phyloP scores from a whole-genome alignment of 2,888 invertebrate genomes.

The Spodoptera exigua region DNA sequence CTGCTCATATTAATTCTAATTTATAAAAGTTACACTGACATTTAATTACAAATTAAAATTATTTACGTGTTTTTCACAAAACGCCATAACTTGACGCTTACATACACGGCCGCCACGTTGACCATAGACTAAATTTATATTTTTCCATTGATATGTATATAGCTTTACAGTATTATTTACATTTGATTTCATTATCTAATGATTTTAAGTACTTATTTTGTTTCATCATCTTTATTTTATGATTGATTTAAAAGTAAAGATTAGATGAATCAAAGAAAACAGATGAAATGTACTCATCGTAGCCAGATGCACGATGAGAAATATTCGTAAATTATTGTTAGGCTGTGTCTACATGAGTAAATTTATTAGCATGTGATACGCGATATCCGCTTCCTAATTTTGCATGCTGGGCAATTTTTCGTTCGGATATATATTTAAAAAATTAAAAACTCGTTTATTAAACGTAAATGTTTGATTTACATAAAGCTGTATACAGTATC shows the following conservation, averaged over 20 bases:
- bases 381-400: slow-evolving; percentile 74
- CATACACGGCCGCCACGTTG: slow-evolving; percentile 81
- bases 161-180: slow-evolving; percentile 49
- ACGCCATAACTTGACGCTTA: slow-evolving; percentile 85
- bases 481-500: no score
- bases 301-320: slow-evolving; percentile 23
- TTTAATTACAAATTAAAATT: slow-evolving; percentile 72
- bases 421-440: slow-evolving; percentile 31
- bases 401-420: slow-evolving; percentile 63
- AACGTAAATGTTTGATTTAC: no score
- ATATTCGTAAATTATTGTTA: slow-evolving; percentile 31
- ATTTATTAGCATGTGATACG: slow-evolving; percentile 48
- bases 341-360: slow-evolving; percentile 44
- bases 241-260: background rate
- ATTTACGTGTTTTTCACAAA: slow-evolving; percentile 78
- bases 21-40: slow-evolving; percentile 74
- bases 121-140: slow-evolving; percentile 75
- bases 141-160: slow-evolving; percentile 57
- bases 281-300: slow-evolving; percentile 4
- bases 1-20: slow-evolving; percentile 86
- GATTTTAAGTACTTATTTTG: background rate
- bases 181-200: background rate
- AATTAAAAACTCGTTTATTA: no score
- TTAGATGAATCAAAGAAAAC: background rate
- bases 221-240: background rate